These are phyloP conservation scores for Trichonephila clavipes DNA, from an alignment of 1,140 invertebrate species.

Conservation along the genomic window DNA sequence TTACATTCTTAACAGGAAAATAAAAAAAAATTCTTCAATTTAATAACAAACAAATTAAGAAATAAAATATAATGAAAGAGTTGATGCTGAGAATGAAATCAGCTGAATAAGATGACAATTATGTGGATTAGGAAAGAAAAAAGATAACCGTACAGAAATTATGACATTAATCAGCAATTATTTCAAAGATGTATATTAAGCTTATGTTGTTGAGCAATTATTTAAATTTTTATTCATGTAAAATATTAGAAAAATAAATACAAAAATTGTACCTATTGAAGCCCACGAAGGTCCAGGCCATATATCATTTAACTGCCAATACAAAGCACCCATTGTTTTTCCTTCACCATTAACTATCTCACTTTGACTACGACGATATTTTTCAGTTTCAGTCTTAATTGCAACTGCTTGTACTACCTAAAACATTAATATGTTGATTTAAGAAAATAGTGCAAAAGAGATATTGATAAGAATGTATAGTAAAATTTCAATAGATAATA, in stretches of 20 bases:
- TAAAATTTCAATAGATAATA: neutral
- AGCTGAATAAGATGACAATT: too few relatives aligned
- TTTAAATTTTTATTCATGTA: too few relatives aligned
- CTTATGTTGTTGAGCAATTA: too few relatives aligned
- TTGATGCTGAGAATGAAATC: too few relatives aligned
- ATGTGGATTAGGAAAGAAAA: too few relatives aligned
- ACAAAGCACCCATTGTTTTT: slow-evolving; percentile 94
- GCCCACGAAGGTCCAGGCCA: slow-evolving; percentile 99
- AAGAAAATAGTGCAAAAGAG: neutral
- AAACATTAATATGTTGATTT: neutral
- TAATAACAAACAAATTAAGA: too few relatives aligned
- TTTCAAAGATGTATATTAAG: too few relatives aligned
- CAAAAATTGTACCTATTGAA: slow-evolving; percentile 86
- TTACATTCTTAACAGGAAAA: too few relatives aligned
- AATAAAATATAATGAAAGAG: too few relatives aligned
- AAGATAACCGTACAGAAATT: too few relatives aligned
- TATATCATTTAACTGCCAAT: slow-evolving; percentile 99
- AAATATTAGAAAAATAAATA: neutral
- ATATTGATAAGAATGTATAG: neutral
- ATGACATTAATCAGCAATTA: too few relatives aligned
- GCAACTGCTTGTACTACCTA: slow-evolving; percentile 88
- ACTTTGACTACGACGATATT: slow-evolving; percentile 88
- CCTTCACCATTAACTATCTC: slow-evolving; percentile 85
- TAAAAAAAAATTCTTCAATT: too few relatives aligned
- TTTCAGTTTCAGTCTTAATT: slow-evolving; percentile 93